Evolutionary conservation across 1,140 invertebrate genomes (phyloP).

Genomic region (Drosophila aff.): DNA sequence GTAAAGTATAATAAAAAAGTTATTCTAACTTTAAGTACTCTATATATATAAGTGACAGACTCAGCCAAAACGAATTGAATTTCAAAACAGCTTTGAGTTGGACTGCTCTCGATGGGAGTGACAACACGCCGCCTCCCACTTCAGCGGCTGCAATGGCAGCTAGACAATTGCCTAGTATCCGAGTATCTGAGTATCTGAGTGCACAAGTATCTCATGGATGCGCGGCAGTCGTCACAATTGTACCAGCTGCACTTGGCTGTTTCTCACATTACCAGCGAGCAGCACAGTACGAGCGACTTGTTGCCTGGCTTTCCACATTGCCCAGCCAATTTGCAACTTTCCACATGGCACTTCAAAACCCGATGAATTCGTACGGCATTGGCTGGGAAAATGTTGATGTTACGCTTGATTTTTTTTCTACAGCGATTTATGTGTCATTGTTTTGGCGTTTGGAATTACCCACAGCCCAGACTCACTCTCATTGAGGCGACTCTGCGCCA

Average conservation of each 20-base stretch:
- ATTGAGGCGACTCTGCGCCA: constrained; percentile 31
- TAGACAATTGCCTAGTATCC: constrained; percentile 32
- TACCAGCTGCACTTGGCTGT: constrained; percentile 64
- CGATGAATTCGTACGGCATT: constrained; percentile 10
- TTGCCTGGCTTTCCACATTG: constrained; percentile 62
- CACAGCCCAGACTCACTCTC: constrained; percentile 33
- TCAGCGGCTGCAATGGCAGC: neutral
- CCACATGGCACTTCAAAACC: constrained; percentile 38
- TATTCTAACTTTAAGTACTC: neutral
- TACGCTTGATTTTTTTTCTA: constrained; percentile 67
- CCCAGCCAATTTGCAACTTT: constrained; percentile 58
- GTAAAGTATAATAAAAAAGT: neutral
- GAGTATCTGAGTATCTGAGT: constrained; percentile 30
- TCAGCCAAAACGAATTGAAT: constrained; percentile 29
- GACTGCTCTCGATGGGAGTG: constrained; percentile 2
- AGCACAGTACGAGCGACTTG: constrained; percentile 52
- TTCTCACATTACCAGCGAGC: constrained; percentile 64
- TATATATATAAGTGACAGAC: constrained; percentile 2
- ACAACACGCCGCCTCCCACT: constrained; percentile 20
- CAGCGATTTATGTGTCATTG: constrained; percentile 71
- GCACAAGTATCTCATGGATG: constrained; percentile 49
- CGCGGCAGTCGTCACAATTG: constrained; percentile 51
- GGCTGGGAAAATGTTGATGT: constrained; percentile 51
- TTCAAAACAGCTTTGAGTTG: constrained; percentile 13
- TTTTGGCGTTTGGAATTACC: constrained; percentile 73